Evolutionary conservation across 2,888 invertebrate species (phyloP).

Genomic region (Hypselothyrea guttata): DNA sequence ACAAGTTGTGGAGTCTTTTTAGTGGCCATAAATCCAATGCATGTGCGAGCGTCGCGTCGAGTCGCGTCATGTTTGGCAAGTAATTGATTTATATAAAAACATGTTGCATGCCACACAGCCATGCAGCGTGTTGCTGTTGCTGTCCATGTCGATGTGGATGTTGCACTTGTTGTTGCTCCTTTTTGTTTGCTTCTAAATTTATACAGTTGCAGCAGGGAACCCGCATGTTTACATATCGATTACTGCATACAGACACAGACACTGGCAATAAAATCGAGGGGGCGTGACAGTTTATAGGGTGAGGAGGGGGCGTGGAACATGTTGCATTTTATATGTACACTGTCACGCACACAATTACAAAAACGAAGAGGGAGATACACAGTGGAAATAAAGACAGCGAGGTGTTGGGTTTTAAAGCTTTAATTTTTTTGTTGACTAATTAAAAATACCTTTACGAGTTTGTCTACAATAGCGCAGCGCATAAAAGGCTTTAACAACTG

Average conservation of each 20-base stretch:
- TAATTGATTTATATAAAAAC: slow-evolving; percentile 78
- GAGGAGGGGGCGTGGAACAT: slow-evolving; percentile 46
- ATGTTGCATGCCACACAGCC: slow-evolving; percentile 66
- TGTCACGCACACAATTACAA: slow-evolving; percentile 9
- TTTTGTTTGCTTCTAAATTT: slow-evolving; percentile 64
- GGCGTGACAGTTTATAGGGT: slow-evolving; percentile 22
- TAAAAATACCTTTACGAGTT: slow-evolving; percentile 65
- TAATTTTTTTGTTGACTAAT: slow-evolving; percentile 57
- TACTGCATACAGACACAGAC: slow-evolving; percentile 42
- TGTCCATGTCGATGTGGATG: slow-evolving; percentile 21
- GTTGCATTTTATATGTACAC: slow-evolving; percentile 52
- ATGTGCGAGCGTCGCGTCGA: slow-evolving; percentile 14
- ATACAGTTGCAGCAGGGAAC: slow-evolving; percentile 54
- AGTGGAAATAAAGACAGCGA: neutral
- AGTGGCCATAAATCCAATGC: slow-evolving; percentile 47
- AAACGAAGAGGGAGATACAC: neutral
- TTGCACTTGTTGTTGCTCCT: slow-evolving; percentile 9
- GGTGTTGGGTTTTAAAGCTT: neutral
- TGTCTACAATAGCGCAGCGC: slow-evolving; percentile 42
- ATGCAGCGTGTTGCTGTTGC: slow-evolving; percentile 61
- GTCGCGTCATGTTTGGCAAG: slow-evolving; percentile 63
- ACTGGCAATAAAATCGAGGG: slow-evolving; percentile 55
- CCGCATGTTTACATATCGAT: slow-evolving; percentile 74
- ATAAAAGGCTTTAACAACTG: slow-evolving; percentile 62
- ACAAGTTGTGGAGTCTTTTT: neutral